These are phyloP conservation scores for Diplodus sargus DNA, from an alignment of 2,797 vertebrate species.

Conservation along the genomic window DNA sequence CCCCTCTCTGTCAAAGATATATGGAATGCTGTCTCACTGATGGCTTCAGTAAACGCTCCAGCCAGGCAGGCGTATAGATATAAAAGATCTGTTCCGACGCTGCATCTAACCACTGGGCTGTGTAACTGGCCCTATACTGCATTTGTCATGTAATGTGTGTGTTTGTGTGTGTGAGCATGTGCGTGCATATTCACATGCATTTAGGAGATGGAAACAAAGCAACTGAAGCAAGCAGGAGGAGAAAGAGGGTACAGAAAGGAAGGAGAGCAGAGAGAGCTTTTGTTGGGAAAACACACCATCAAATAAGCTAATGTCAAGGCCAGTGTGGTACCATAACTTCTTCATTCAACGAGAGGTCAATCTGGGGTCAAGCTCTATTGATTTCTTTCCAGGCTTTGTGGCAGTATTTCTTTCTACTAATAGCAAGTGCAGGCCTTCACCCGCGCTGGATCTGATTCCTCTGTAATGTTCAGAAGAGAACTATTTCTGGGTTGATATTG, in stretches of 20 bases:
- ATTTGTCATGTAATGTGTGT: constrained; percentile 69
- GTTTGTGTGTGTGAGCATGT: constrained; percentile 15
- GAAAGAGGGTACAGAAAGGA: constrained; percentile 35
- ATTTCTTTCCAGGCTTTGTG: constrained; percentile 78
- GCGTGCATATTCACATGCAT: constrained; percentile 50
- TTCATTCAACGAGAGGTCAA: constrained; percentile 78
- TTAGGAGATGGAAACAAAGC: constrained; percentile 68
- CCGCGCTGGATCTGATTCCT: constrained; percentile 50
- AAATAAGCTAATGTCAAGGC: constrained; percentile 80
- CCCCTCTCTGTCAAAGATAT: constrained; percentile 76
- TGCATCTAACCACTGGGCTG: constrained; percentile 76
- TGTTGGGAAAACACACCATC: constrained; percentile 72
- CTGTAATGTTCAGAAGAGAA: constrained; percentile 37
- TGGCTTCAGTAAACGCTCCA: constrained; percentile 78
- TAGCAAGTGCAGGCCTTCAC: constrained; percentile 61
- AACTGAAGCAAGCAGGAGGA: constrained; percentile 37
- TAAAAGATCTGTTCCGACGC: constrained; percentile 74
- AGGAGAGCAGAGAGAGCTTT: constrained; percentile 53
- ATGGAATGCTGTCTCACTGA: constrained; percentile 75
- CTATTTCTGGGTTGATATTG: constrained; percentile 48
- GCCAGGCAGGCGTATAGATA: constrained; percentile 72
- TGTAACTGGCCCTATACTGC: constrained; percentile 71
- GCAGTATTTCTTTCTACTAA: constrained; percentile 81
- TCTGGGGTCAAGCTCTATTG: constrained; percentile 83
- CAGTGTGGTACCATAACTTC: constrained; percentile 79